phyloP scores from a whole-genome alignment of 2,797 vertebrate genomes.

The Euthynnus affinis region DNA sequence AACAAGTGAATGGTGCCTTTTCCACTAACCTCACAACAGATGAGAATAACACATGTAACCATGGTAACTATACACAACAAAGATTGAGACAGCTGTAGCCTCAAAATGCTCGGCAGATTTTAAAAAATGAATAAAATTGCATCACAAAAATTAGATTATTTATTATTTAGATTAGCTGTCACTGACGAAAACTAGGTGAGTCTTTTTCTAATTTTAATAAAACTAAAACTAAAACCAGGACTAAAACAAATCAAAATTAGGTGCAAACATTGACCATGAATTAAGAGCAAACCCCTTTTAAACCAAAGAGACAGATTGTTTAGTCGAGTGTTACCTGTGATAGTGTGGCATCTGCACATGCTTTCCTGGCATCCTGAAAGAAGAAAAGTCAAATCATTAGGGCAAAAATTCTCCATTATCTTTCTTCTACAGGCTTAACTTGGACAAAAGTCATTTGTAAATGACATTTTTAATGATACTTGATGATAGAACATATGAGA shows the following conservation, averaged over 20 bases:
- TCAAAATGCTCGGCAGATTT: neutral
- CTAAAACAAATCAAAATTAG: no score
- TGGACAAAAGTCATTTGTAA: neutral
- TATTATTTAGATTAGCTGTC: no score
- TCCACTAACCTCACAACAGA: neutral
- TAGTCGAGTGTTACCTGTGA: slow-evolving; percentile 90
- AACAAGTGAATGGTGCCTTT: neutral
- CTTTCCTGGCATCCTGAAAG: slow-evolving; percentile 97
- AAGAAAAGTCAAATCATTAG: slow-evolving; percentile 12
- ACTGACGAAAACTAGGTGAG: neutral
- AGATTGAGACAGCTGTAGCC: neutral
- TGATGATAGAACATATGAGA: neutral
- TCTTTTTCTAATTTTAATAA: neutral
- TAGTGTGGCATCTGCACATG: slow-evolving; percentile 98
- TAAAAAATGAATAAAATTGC: no score
- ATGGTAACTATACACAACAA: neutral
- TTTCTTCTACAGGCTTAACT: neutral
- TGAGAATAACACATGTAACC: neutral
- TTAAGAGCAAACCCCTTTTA: slow-evolving; percentile 7
- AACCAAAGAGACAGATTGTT: neutral
- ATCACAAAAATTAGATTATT: neutral
- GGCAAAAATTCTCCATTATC: neutral
- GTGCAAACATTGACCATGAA: neutral
- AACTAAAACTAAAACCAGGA: neutral
- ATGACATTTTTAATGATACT: neutral